Evolutionary conservation across 2,797 vertebrate species (phyloP).

Genomic region (Phrynocephalus vlangalii): DNA sequence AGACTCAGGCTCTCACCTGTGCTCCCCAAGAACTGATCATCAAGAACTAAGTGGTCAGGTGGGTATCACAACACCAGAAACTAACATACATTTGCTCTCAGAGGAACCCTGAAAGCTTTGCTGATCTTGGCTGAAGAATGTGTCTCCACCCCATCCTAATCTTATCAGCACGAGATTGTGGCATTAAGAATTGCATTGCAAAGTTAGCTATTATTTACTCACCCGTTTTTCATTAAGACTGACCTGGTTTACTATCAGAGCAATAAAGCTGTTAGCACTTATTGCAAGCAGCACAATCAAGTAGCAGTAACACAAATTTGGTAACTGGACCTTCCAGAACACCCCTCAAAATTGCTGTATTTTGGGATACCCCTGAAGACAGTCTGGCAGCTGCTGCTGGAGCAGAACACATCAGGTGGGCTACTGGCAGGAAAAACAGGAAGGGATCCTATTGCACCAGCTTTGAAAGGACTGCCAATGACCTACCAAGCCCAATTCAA

Average conservation of each 20-base stretch:
- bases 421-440: too few relatives aligned
- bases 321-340: not conserved
- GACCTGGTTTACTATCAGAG: not conserved
- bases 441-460: too few relatives aligned
- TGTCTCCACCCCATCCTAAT: not conserved
- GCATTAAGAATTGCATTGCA: not conserved
- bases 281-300: constrained; percentile 10
- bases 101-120: not conserved
- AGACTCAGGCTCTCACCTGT: too few relatives aligned
- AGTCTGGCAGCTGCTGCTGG: not conserved
- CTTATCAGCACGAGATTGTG: not conserved
- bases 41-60: too few relatives aligned
- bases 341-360: not conserved
- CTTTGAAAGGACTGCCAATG: not conserved
- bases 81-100: not conserved
- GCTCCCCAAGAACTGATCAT: too few relatives aligned
- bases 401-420: not conserved
- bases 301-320: not conserved
- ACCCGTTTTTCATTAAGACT: constrained; percentile 1
- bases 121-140: not conserved
- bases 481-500: not conserved
- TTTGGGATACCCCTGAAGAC: not conserved
- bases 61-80: not conserved
- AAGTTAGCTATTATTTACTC: not conserved
- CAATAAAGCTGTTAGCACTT: not conserved